Evolutionary conservation across 1,140 invertebrate genomes (phyloP).

Genomic region (Maconellicoccus hirsutus): DNA sequence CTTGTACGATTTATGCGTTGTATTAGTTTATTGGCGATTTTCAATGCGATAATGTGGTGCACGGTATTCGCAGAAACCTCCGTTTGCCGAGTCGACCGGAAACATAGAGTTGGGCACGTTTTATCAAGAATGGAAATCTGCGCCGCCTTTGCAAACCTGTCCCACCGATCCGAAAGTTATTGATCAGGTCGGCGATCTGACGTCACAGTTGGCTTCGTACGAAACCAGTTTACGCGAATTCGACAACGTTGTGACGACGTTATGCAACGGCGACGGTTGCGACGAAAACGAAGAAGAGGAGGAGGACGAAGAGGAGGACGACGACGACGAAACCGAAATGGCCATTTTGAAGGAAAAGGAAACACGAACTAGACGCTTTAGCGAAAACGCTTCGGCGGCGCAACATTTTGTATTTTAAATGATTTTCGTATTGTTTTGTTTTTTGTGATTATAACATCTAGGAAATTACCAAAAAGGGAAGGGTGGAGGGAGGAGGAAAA

Average conservation of each 20-base stretch:
- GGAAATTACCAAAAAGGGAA: too few species aligned
- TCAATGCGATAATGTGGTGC: background rate
- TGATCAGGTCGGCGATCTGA: constrained; percentile 54
- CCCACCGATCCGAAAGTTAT: constrained; percentile 44
- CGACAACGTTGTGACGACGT: constrained; percentile 53
- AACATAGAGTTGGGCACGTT: constrained; percentile 58
- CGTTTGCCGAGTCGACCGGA: constrained; percentile 44
- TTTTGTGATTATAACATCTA: too few species aligned
- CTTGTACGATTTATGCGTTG: background rate
- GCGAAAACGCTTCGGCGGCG: too few species aligned
- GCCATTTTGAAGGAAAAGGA: too few species aligned
- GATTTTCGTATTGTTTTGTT: too few species aligned
- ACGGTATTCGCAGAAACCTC: constrained; percentile 42
- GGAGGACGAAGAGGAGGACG: background rate
- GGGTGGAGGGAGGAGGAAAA: too few species aligned
- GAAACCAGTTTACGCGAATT: constrained; percentile 61
- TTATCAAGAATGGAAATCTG: constrained; percentile 64
- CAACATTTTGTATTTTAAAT: too few species aligned
- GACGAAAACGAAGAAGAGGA: constrained; percentile 34
- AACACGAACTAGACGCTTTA: too few species aligned
- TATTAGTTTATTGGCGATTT: background rate
- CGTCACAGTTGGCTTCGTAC: constrained; percentile 57
- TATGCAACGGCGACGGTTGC: constrained; percentile 45
- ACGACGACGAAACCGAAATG: background rate
- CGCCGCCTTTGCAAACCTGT: constrained; percentile 54